phyloP scores from a whole-genome alignment of 2,797 vertebrate genomes.

The Cynodonichthys magdalenae region DNA sequence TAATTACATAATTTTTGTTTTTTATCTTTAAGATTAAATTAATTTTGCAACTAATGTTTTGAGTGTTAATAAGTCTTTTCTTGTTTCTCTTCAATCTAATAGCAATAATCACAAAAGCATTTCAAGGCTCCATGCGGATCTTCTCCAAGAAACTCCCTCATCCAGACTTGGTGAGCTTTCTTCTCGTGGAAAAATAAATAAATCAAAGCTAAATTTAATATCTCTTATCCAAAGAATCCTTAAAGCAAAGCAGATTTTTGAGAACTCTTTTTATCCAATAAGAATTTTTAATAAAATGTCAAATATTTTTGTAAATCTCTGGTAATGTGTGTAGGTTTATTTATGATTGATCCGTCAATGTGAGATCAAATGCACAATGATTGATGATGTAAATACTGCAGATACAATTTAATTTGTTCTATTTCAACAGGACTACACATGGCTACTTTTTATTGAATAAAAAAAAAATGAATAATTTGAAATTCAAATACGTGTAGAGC shows the following conservation, averaged over 20 bases:
- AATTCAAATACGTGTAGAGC: no score
- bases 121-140: slow-evolving; percentile 97
- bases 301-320: no score
- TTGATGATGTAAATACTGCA: no score
- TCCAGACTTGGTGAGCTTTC: slow-evolving; percentile 88
- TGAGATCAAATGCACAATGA: no score
- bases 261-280: no score
- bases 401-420: no score
- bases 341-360: background rate
- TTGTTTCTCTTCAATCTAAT: background rate
- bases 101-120: slow-evolving; percentile 94
- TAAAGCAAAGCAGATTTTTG: no score
- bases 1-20: background rate
- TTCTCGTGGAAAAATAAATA: background rate
- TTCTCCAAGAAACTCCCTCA: slow-evolving; percentile 98
- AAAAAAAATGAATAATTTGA: no score
- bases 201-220: background rate
- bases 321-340: background rate
- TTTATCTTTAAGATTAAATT: background rate
- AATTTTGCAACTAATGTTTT: background rate
- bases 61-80: background rate
- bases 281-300: no score
- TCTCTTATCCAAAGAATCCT: no score
- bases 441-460: no score
- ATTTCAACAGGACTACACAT: no score